Conservation (phyloP, 2,797 vertebrate species). For the Otus scops region DNA sequence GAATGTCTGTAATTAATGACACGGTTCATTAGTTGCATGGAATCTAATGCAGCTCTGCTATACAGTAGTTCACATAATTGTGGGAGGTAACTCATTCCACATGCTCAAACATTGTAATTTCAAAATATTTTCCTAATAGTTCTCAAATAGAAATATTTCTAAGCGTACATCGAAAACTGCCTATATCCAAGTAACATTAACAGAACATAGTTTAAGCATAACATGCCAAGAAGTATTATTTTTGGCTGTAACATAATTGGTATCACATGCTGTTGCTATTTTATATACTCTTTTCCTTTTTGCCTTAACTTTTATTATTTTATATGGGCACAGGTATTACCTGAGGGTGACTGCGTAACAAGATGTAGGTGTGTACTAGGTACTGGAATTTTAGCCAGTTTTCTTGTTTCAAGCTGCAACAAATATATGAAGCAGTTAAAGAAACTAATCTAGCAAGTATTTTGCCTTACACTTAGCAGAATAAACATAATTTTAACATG, state of each 20-base stretch:
- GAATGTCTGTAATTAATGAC: constrained; percentile 79
- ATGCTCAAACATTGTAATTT: constrained; percentile 61
- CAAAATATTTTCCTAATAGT: constrained; percentile 65
- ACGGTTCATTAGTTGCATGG: constrained; percentile 73
- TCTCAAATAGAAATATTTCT: constrained; percentile 60
- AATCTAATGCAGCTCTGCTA: constrained; percentile 39
- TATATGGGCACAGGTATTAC: background rate
- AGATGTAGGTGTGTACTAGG: background rate
- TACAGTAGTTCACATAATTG: constrained; percentile 69
- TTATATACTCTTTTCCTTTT: background rate
- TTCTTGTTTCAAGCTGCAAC: background rate
- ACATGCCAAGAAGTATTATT: constrained; percentile 31
- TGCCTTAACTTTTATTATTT: background rate
- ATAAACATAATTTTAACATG: background rate
- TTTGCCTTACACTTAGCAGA: background rate
- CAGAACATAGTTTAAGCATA: background rate
- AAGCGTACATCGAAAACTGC: constrained; percentile 53
- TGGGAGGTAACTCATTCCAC: constrained; percentile 73
- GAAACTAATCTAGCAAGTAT: background rate
- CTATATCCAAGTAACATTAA: constrained; percentile 43
- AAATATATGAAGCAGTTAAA: background rate
- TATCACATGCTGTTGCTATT: constrained; percentile 39
- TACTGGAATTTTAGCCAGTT: background rate
- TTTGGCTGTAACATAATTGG: constrained; percentile 50
- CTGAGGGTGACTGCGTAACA: background rate